phyloP scores from a whole-genome alignment of 2,113 vertebrate species.

The Ictidomys tridecemlineatus region DNA sequence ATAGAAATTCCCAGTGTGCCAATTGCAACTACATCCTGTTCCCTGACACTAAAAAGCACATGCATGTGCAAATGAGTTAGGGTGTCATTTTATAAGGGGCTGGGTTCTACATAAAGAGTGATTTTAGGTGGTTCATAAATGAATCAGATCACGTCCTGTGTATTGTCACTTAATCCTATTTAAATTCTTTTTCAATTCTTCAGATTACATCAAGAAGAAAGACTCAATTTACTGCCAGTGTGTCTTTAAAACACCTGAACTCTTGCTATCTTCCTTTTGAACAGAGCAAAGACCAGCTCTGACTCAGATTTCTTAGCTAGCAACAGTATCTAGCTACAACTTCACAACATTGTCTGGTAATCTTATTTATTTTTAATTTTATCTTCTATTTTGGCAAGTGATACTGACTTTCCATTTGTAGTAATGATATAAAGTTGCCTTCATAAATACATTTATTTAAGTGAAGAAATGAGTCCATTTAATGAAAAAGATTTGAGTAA shows the following conservation, averaged over 20 bases:
- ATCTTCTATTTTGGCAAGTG: slow-evolving; percentile 22
- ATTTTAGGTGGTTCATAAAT: neutral
- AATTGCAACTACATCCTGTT: neutral
- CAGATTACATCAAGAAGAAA: slow-evolving; percentile 41
- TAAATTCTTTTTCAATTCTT: slow-evolving; percentile 62
- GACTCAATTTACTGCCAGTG: slow-evolving; percentile 8
- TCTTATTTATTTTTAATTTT: slow-evolving; percentile 31
- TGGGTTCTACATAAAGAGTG: neutral
- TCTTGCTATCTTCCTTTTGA: neutral
- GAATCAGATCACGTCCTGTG: neutral
- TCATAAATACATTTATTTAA: slow-evolving; percentile 37
- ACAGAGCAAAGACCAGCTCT: neutral
- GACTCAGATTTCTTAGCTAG: neutral
- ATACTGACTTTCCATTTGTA: slow-evolving; percentile 28
- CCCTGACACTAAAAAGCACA: neutral
- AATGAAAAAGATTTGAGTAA: slow-evolving; percentile 30
- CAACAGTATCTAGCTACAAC: neutral
- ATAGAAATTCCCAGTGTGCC: neutral
- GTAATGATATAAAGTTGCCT: neutral
- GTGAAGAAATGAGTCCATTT: neutral
- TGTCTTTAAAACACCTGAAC: slow-evolving; percentile 13
- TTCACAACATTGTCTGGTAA: neutral
- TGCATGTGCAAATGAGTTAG: neutral
- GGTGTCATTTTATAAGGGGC: neutral
- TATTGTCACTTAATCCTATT: slow-evolving; percentile 52